Percentiles rank a stretch among this genome's conserved stretches.
Conservation (phyloP, 1,140 invertebrate genomes). For the Callitettix versicolor region DNA sequence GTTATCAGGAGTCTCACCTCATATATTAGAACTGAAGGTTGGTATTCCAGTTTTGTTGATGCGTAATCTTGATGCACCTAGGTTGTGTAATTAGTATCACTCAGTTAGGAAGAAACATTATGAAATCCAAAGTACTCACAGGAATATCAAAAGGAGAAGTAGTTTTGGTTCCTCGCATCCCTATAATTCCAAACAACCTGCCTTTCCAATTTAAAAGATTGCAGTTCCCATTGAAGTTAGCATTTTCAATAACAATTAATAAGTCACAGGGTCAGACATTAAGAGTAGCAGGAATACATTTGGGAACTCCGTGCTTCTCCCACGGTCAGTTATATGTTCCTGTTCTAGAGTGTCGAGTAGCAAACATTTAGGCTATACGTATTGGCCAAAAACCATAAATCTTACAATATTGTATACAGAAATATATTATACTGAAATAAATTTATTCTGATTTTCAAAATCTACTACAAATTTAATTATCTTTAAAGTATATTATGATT, state of each 20-base stretch:
- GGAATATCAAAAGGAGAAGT: conserved; percentile 30
- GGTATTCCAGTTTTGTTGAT: conserved; percentile 34
- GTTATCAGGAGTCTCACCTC: conserved; percentile 29
- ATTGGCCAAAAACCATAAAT: too few relatives aligned
- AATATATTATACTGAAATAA: too few relatives aligned
- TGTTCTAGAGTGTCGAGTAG: conserved; percentile 31
- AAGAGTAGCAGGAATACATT: conserved; percentile 18
- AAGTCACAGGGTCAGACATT: conserved; percentile 42
- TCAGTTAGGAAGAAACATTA: conserved; percentile 24
- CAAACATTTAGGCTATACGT: too few relatives aligned
- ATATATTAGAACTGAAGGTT: conserved; percentile 27
- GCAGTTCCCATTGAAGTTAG: conserved; percentile 40
- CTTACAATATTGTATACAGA: too few relatives aligned
- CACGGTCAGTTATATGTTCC: not conserved
- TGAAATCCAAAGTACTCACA: conserved; percentile 31
- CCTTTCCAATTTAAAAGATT: conserved; percentile 36
- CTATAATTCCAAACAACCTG: conserved; percentile 30
- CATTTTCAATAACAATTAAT: conserved; percentile 43
- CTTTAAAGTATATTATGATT: too few relatives aligned
- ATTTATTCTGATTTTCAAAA: too few relatives aligned
- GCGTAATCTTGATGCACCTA: conserved; percentile 34
- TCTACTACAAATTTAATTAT: too few relatives aligned
- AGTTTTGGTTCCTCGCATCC: too few relatives aligned
- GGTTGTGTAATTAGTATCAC: conserved; percentile 36
- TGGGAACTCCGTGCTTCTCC: not conserved